phyloP scores from a whole-genome alignment of 2,888 invertebrate species.

The Nephrotoma appendiculata region DNA sequence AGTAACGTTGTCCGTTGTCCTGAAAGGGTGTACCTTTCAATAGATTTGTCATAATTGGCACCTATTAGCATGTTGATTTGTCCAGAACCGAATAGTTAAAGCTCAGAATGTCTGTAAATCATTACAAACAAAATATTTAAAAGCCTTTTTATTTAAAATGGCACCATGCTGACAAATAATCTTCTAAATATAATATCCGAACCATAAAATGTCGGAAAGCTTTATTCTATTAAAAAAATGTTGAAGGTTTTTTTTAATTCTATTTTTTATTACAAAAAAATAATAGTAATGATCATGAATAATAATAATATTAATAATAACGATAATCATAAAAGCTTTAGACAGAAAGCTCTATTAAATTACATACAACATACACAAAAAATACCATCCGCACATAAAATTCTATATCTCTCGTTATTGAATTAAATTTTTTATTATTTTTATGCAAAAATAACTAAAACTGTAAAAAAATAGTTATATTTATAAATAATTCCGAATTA shows the following conservation, averaged over 20 bases:
- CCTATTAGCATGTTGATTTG: too few relatives aligned
- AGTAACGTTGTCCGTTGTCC: too few relatives aligned
- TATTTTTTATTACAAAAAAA: neutral
- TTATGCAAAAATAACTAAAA: neutral
- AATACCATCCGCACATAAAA: neutral
- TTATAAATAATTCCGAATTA: neutral
- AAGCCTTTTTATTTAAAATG: neutral
- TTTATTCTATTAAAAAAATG: neutral
- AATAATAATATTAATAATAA: neutral
- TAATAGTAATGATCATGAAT: neutral
- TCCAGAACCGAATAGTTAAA: too few relatives aligned
- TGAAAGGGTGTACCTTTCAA: too few relatives aligned
- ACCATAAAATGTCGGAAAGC: neutral
- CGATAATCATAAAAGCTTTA: neutral
- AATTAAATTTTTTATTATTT: neutral
- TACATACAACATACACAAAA: neutral
- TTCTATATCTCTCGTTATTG: neutral
- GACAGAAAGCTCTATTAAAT: neutral
- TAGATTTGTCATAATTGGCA: too few relatives aligned
- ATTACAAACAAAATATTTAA: neutral
- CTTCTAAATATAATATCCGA: neutral
- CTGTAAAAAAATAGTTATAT: neutral
- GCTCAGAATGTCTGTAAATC: neutral
- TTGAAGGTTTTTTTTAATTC: neutral
- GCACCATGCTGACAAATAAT: neutral